Evolutionary conservation across 92 coral and sea anemone genomes (phyloP).

Genomic region (Plumapathes pennacea): DNA sequence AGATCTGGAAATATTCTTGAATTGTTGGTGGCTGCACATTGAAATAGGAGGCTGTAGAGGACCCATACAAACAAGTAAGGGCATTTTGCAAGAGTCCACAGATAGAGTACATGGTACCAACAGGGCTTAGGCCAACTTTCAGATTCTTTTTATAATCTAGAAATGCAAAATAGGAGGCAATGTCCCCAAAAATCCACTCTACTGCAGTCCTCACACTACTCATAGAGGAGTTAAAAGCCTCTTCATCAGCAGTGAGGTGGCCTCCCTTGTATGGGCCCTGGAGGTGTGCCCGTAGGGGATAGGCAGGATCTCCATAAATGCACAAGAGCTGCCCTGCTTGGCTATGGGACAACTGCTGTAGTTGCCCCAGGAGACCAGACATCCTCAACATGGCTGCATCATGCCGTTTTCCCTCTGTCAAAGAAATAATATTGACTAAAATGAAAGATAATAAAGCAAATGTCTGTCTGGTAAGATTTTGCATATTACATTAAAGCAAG

Average conservation of each 20-base stretch:
- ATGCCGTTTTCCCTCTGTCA: slow-evolving; percentile 32
- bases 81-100: slow-evolving; percentile 38
- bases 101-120: slow-evolving; percentile 44
- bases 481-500: no score
- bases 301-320: slow-evolving; percentile 60
- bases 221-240: slow-evolving; percentile 43
- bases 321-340: slow-evolving; percentile 49
- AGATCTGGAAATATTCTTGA: slow-evolving; percentile 39
- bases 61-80: slow-evolving; percentile 46
- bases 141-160: slow-evolving; percentile 52
- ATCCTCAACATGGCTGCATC: slow-evolving; percentile 56
- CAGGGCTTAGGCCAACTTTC: slow-evolving; percentile 57
- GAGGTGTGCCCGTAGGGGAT: slow-evolving; percentile 44
- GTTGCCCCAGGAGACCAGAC: slow-evolving; percentile 36
- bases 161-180: slow-evolving; percentile 41
- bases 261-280: slow-evolving; percentile 46
- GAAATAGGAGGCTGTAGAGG: slow-evolving; percentile 19
- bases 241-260: slow-evolving; percentile 32
- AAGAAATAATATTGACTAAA: not conserved
- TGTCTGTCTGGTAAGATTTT: no score
- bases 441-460: not conserved
- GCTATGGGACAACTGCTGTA: slow-evolving; percentile 39
- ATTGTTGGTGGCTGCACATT: slow-evolving; percentile 42
- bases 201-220: slow-evolving; percentile 48
- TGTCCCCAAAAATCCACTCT: slow-evolving; percentile 60